Conservation (phyloP, 1,140 invertebrate species). For the Propsilocerus akamusi region DNA sequence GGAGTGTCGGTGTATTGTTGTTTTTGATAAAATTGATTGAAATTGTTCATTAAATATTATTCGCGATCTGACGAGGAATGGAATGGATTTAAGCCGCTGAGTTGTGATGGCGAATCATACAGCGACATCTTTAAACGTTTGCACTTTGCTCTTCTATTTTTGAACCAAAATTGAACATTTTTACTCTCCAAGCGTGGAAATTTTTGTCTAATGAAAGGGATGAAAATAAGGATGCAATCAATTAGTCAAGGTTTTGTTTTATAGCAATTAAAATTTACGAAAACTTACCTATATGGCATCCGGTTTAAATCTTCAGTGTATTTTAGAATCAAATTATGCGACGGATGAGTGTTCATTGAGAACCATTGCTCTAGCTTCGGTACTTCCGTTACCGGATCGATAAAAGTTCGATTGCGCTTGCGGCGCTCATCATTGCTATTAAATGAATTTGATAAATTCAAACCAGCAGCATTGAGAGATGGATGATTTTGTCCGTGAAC, state of each 20-base stretch:
- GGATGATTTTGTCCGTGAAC: slow-evolving; percentile 23
- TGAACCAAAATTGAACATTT: slow-evolving; percentile 96
- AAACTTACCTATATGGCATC: slow-evolving; percentile 58
- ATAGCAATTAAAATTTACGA: slow-evolving; percentile 1
- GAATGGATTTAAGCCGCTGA: slow-evolving; percentile 15
- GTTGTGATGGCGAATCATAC: slow-evolving; percentile 38
- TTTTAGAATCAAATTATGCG: slow-evolving; percentile 88
- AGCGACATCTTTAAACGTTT: slow-evolving; percentile 81
- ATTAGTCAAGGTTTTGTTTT: not conserved
- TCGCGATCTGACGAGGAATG: slow-evolving; percentile 4
- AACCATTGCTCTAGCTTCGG: slow-evolving; percentile 95
- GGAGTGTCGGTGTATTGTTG: not conserved
- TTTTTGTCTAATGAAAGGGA: slow-evolving; percentile 49
- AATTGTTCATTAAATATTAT: slow-evolving; percentile 4
- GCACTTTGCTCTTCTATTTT: slow-evolving; percentile 89
- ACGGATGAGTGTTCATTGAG: slow-evolving; percentile 90
- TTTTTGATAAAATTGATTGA: slow-evolving; percentile 6
- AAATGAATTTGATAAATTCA: slow-evolving; percentile 38
- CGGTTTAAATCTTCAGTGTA: slow-evolving; percentile 92
- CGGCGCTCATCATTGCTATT: slow-evolving; percentile 58
- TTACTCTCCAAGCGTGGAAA: slow-evolving; percentile 92
- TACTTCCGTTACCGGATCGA: slow-evolving; percentile 95
- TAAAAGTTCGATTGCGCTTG: slow-evolving; percentile 94
- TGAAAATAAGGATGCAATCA: not conserved
- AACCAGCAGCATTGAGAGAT: slow-evolving; percentile 27